phyloP scores from a whole-genome alignment of 1,140 invertebrate species.

The Cheumatopsyche charites region DNA sequence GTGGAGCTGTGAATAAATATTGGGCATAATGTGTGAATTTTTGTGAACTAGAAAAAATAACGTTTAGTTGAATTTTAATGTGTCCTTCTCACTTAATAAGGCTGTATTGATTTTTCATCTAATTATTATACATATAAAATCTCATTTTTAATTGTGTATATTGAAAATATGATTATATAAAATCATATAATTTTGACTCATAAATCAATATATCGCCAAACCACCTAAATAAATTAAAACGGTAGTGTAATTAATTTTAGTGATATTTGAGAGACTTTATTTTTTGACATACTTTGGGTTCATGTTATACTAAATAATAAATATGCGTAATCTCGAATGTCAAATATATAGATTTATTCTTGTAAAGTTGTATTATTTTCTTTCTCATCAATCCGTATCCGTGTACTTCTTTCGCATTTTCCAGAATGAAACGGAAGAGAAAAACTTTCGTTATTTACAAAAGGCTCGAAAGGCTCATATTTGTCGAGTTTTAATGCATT shows the following conservation, averaged over 20 bases:
- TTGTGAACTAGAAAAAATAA: constrained; percentile 11
- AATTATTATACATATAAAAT: neutral
- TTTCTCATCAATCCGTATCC: neutral
- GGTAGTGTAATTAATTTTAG: too few relatives aligned
- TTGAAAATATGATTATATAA: constrained; percentile 2
- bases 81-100: neutral
- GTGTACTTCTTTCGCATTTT: too few relatives aligned
- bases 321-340: neutral
- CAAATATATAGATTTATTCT: neutral
- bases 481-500: constrained; percentile 11
- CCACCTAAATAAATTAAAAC: neutral
- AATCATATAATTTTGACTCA: neutral
- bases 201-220: constrained; percentile 19
- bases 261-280: too few relatives aligned
- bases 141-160: constrained; percentile 4
- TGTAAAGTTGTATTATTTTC: neutral
- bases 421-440: neutral
- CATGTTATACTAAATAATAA: neutral
- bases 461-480: constrained; percentile 11
- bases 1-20: constrained; percentile 58
- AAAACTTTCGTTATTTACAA: constrained; percentile 17
- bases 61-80: neutral
- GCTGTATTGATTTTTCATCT: neutral
- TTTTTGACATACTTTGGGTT: too few relatives aligned
- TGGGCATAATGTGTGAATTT: constrained; percentile 54